Conservation (phyloP, 1,140 invertebrate genomes). For the Hyles vespertilio region DNA sequence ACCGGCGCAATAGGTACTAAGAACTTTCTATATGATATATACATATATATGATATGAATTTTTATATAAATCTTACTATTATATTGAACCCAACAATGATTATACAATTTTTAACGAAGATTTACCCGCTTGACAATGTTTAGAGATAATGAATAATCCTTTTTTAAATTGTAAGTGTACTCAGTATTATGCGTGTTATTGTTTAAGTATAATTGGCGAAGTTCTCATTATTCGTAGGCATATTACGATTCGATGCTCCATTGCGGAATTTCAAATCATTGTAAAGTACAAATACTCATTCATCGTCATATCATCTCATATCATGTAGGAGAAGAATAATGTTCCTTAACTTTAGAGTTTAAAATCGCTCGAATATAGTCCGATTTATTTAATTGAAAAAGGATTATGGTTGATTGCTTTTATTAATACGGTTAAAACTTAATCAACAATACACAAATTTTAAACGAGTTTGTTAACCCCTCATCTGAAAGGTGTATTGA, state of each 20-base stretch:
- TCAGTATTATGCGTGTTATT: constrained; percentile 29
- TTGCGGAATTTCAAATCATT: not conserved
- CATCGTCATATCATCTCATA: constrained; percentile 66
- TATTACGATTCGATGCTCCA: too few species aligned
- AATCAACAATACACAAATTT: too few species aligned
- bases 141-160: constrained; percentile 16
- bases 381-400: not conserved
- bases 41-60: constrained; percentile 32
- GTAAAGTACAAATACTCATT: constrained; percentile 58
- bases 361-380: not conserved
- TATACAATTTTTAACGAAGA: constrained; percentile 34
- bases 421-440: too few species aligned
- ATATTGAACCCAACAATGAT: constrained; percentile 29
- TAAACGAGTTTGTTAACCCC: too few species aligned
- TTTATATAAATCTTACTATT: constrained; percentile 47
- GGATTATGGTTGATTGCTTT: too few species aligned
- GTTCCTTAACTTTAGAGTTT: constrained; percentile 26
- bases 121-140: constrained; percentile 27
- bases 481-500: too few species aligned
- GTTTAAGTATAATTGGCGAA: constrained; percentile 15
- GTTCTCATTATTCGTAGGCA: too few species aligned
- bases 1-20: constrained; percentile 36
- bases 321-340: constrained; percentile 35
- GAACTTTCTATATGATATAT: constrained; percentile 35
- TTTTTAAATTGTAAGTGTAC: constrained; percentile 12